These are phyloP conservation scores for Cairina moschata DNA, from an alignment of 2,113 vertebrate genomes.

Conservation along the genomic window DNA sequence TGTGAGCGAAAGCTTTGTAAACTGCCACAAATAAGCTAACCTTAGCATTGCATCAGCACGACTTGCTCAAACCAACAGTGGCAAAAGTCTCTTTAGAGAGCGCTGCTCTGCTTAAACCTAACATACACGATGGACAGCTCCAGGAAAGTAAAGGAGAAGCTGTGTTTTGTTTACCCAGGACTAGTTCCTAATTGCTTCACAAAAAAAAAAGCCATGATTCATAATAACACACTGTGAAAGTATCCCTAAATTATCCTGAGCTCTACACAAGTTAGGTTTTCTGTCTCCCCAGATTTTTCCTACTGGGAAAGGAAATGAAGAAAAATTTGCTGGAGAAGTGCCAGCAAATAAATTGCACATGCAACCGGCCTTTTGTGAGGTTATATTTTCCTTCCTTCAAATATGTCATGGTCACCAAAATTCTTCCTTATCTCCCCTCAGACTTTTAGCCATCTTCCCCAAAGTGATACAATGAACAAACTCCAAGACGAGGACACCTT, in stretches of 20 bases:
- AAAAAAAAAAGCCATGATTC: not conserved
- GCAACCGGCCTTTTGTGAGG: not conserved
- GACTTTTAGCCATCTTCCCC: not conserved
- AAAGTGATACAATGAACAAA: not conserved
- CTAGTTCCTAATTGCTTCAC: not conserved
- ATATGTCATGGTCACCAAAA: not conserved
- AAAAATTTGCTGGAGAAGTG: not conserved
- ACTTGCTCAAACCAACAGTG: not conserved
- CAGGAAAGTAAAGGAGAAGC: not conserved
- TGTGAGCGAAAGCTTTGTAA: not conserved
- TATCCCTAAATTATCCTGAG: not conserved
- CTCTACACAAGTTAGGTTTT: not conserved
- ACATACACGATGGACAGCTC: not conserved
- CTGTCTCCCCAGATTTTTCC: not conserved
- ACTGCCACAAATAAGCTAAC: not conserved
- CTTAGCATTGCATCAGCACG: constrained; percentile 30
- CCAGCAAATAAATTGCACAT: not conserved
- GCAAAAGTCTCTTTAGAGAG: not conserved
- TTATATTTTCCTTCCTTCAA: not conserved
- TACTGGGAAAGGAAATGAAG: not conserved
- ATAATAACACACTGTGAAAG: not conserved
- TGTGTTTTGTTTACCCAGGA: not conserved
- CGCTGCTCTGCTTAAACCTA: not conserved
- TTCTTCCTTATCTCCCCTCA: not conserved
- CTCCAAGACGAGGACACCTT: not conserved